Percentiles rank a stretch among this genome's conserved stretches.
Conservation (phyloP, 2,113 vertebrate genomes). For the Scolopax mira region DNA sequence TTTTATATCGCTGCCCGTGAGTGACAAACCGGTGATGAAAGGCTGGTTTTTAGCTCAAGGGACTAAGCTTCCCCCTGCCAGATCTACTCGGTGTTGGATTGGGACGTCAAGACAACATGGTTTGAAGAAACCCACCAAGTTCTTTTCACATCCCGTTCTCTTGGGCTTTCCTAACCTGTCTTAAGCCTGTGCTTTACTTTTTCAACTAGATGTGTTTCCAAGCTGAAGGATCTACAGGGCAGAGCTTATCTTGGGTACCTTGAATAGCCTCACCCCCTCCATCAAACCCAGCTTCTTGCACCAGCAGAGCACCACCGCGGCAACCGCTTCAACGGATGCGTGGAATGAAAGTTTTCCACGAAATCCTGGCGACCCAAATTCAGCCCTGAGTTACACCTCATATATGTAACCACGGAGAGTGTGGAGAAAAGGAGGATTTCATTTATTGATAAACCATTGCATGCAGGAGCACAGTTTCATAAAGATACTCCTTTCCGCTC, state of each 20-base stretch:
- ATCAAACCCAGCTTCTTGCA: neutral
- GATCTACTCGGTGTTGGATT: rapidly evolving
- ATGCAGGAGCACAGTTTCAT: neutral
- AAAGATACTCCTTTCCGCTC: neutral
- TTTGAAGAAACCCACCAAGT: neutral
- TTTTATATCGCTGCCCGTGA: neutral
- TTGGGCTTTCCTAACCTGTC: neutral
- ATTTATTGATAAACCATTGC: neutral
- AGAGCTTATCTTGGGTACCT: neutral
- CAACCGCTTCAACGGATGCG: rapidly evolving
- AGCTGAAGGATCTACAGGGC: neutral
- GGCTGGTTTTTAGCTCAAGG: neutral
- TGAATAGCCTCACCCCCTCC: neutral
- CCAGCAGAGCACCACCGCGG: rapidly evolving
- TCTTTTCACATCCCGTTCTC: neutral
- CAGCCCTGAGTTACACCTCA: neutral
- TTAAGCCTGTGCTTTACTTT: neutral
- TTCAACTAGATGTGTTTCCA: neutral
- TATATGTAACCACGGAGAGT: rapidly evolving
- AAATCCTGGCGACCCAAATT: neutral
- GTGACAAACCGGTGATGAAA: neutral
- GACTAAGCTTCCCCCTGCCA: neutral
- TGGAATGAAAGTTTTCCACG: neutral
- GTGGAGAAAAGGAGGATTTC: neutral
- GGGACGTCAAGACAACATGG: neutral